Percentiles rank a stretch among this genome's conserved stretches.
Conservation (phyloP, 1,140 invertebrate species). For the Drosophila ambigua region DNA sequence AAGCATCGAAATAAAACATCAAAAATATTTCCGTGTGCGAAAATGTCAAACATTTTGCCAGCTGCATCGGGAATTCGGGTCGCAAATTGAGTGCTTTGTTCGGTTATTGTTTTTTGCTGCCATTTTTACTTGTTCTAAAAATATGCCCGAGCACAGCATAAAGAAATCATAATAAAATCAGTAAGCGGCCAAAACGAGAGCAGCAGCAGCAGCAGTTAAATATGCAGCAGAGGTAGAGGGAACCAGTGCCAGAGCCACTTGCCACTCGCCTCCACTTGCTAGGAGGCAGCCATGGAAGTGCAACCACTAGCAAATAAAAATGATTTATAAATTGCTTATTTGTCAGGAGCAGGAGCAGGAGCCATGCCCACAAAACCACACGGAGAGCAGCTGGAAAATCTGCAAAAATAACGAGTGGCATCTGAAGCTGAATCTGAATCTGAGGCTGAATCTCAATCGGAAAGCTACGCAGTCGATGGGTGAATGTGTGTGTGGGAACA, state of each 20-base stretch:
- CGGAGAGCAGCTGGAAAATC: not conserved
- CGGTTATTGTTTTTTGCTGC: not conserved
- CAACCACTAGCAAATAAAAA: slow-evolving; percentile 33
- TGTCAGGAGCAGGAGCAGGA: slow-evolving; percentile 35
- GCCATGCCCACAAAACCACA: not conserved
- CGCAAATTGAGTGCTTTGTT: slow-evolving; percentile 23
- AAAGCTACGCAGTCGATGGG: no score
- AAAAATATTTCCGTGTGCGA: not conserved
- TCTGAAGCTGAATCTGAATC: slow-evolving; percentile 9
- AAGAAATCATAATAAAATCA: slow-evolving; percentile 37
- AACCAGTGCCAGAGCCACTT: no score
- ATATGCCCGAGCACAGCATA: not conserved
- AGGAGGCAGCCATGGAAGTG: no score
- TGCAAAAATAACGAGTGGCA: slow-evolving; percentile 17
- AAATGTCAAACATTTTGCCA: not conserved
- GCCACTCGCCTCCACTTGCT: no score
- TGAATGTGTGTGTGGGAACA: no score
- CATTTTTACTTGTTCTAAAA: slow-evolving; percentile 14
- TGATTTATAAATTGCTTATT: slow-evolving; percentile 51
- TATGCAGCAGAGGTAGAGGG: not conserved
- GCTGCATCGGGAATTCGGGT: slow-evolving; percentile 5
- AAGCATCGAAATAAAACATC: slow-evolving; percentile 12
- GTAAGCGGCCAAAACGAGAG: slow-evolving; percentile 11
- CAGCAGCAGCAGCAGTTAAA: not conserved
- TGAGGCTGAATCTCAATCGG: no score